Percentiles rank a stretch among this genome's conserved stretches.
Evolutionary conservation across 2,888 invertebrate genomes (phyloP).

Genomic region (Sminthurinus aureus): DNA sequence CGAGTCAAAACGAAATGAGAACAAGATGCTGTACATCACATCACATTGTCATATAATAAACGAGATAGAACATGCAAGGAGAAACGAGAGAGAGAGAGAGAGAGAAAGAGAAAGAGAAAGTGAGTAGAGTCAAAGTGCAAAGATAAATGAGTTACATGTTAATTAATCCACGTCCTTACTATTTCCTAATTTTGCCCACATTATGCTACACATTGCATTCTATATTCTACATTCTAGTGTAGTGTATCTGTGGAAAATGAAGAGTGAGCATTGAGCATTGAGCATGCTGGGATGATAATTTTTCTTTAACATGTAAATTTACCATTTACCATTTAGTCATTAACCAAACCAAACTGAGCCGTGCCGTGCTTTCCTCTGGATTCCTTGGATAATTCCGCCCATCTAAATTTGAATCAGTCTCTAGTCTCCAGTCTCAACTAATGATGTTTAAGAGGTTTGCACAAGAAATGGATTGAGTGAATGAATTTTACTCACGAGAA

Average conservation of each 20-base stretch:
- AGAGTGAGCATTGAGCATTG: no score
- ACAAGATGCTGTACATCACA: no score
- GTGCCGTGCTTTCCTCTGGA: neutral
- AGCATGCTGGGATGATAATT: neutral
- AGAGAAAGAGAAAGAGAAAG: neutral
- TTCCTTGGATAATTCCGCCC: neutral
- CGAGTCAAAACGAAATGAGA: no score
- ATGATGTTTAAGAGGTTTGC: neutral
- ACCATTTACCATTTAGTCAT: neutral
- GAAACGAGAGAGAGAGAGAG: neutral
- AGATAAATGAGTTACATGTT: neutral
- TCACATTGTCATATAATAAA: no score
- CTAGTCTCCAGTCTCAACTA: no score
- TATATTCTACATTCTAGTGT: no score
- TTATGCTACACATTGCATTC: neutral
- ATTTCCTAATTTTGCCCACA: neutral
- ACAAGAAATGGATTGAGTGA: neutral
- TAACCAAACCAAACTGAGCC: neutral
- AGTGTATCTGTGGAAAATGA: no score
- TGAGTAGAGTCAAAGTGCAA: neutral
- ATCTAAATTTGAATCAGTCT: neutral
- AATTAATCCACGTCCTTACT: slow-evolving; percentile 15
- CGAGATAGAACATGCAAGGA: no score
- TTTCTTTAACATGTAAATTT: neutral
- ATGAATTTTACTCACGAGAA: neutral